Evolutionary conservation across 2,888 invertebrate genomes (phyloP), one percentile per base, ranked within the genome.

Genomic region (Oithona nana): DNA sequence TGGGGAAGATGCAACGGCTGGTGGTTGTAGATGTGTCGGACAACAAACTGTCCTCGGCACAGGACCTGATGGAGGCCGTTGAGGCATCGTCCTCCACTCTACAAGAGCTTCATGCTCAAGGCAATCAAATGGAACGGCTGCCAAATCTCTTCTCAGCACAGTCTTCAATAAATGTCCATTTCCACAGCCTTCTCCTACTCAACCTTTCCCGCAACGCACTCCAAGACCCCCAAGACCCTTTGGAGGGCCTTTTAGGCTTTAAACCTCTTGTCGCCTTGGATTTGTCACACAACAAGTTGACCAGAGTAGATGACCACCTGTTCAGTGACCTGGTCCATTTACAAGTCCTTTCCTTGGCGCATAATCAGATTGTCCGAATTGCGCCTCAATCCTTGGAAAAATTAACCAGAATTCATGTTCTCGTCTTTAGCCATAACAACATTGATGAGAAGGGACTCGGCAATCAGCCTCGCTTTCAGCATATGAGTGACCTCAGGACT

Each of bases 201-300:
- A 54, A 54, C 26, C 54, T 54, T 16, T 54, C 54, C 16, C 54
- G 26, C 54, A 54, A 54, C 26, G 54, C 54, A 20, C 16, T 54
- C 13, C 13, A 16, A 20, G 26, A 54, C 26, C 24, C 22, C 13
- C 24, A 54, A 13, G 26, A 26, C 3, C 24, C 24, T 3, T 54
- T 54, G 24, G 24, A 54, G 26, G 54, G 13, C 26, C 20, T 54
- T 13, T 24, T 16, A 11, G 39, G 39, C 8, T 39, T 39, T 39
- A 16, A 16, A 6, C 16, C 24, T 26, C 54, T 54, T 20, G 54
- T 54, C 4, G 54, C 54, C 26, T 26, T 54, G 20, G 54, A 54
- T 11, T 26, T 54, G 13, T 20, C 54, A 20, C 54, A 54, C 26
- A 54, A 54, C 26, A 20, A 26, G 22, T 16, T 54, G 24, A 20